Conservation (phyloP, 2,113 vertebrate genomes). For the Ploceus nigricollis region DNA sequence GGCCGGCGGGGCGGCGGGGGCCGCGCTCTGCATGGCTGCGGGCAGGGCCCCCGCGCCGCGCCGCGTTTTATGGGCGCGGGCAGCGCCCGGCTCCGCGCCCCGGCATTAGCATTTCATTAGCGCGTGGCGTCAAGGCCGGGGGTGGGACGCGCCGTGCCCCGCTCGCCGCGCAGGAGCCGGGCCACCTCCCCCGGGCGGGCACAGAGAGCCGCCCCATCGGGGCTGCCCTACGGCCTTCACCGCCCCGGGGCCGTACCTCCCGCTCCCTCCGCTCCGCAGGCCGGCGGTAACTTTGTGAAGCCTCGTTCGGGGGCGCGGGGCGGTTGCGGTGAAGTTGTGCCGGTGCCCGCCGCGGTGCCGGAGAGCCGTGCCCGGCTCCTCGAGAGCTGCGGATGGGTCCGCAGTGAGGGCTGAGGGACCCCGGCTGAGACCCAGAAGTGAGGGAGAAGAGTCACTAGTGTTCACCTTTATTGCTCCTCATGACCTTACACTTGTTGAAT, state of each 20-base stretch:
- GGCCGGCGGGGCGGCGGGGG: background rate
- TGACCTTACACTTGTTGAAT: background rate
- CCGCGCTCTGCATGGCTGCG: conserved; percentile 54
- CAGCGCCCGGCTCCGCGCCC: conserved; percentile 23
- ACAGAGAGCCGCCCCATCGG: background rate
- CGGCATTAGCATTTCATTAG: conserved; percentile 43
- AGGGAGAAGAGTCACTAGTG: background rate
- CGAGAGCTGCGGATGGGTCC: background rate
- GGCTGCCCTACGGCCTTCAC: background rate
- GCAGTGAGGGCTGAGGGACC: no score
- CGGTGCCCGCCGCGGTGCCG: background rate
- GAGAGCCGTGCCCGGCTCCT: background rate
- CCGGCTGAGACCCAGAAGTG: background rate
- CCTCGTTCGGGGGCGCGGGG: background rate
- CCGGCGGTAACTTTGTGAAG: background rate
- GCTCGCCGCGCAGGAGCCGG: background rate
- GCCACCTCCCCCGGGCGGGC: background rate
- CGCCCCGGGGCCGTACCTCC: background rate
- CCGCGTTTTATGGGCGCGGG: conserved; percentile 49
- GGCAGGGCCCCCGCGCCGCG: background rate
- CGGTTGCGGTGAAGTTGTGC: background rate
- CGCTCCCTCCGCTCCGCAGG: background rate
- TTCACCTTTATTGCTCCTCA: background rate
- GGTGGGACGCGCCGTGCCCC: conserved; percentile 18
- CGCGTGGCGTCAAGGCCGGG: conserved; percentile 46